These are phyloP conservation scores for Dallia pectoralis DNA, from an alignment of 2,797 vertebrate species.

Conservation along the genomic window DNA sequence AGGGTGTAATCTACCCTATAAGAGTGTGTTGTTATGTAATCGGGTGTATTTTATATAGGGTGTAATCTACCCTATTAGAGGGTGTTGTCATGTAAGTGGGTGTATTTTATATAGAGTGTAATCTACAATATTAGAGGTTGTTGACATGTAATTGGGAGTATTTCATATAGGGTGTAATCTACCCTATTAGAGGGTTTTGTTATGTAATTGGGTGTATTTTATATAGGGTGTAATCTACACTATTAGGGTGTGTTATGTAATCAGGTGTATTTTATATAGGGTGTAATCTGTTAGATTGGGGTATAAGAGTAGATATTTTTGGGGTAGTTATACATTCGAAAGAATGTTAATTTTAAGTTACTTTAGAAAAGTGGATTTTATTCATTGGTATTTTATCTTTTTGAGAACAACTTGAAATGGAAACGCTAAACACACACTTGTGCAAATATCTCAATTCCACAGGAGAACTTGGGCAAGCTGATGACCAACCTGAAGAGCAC, in stretches of 20 bases:
- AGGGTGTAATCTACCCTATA: neutral
- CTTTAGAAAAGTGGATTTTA: too few relatives aligned
- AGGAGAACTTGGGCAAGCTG: slow-evolving; percentile 80
- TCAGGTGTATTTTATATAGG: too few relatives aligned
- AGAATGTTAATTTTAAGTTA: too few relatives aligned
- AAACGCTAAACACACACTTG: neutral
- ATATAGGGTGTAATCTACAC: slow-evolving; percentile 78
- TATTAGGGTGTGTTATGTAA: neutral
- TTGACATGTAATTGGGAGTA: too few relatives aligned
- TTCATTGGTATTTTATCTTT: neutral
- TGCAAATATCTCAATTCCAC: slow-evolving; percentile 17
- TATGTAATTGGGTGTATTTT: too few relatives aligned
- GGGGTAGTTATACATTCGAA: neutral
- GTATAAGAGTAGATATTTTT: neutral
- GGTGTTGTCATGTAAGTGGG: too few relatives aligned
- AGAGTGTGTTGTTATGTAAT: too few relatives aligned
- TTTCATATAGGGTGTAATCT: slow-evolving; percentile 14
- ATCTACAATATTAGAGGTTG: neutral
- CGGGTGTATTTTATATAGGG: too few relatives aligned
- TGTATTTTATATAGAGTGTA: neutral
- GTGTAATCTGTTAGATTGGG: neutral
- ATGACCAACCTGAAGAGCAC: slow-evolving; percentile 88
- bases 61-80: too few relatives aligned
- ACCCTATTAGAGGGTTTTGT: neutral
- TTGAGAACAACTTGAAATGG: neutral